These are phyloP conservation scores for Alauda arvensis DNA, from an alignment of 2,797 vertebrate genomes.

Conservation along the genomic window DNA sequence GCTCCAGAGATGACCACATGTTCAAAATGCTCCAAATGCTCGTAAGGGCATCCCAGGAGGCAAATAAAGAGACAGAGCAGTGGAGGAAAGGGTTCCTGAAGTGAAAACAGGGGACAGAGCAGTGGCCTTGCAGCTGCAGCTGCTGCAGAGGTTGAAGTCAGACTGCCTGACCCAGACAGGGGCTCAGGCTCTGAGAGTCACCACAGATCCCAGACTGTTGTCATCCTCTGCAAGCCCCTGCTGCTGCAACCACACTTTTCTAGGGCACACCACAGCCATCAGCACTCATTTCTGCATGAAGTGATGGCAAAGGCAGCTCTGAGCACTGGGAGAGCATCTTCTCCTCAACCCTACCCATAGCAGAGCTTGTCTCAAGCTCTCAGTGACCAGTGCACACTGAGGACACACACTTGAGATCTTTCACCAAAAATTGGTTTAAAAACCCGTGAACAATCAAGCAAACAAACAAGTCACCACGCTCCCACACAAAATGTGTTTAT, in stretches of 20 bases:
- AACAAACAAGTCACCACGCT: conserved; percentile 44
- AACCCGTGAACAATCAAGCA: conserved; percentile 1
- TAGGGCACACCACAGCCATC: background rate
- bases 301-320: background rate
- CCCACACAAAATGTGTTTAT: conserved; percentile 52
- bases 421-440: conserved; percentile 12
- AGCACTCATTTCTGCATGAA: background rate
- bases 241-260: background rate
- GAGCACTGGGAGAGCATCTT: background rate
- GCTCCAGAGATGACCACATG: conserved; percentile 54
- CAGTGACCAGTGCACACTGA: background rate
- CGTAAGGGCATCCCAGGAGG: conserved; percentile 36
- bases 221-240: background rate
- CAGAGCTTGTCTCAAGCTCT: background rate
- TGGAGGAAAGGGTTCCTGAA: conserved; percentile 53
- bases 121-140: background rate
- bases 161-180: background rate
- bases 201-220: background rate
- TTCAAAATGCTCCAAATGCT: conserved; percentile 36
- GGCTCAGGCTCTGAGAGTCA: background rate
- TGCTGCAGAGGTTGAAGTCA: background rate
- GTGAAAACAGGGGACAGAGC: background rate
- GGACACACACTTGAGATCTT: background rate
- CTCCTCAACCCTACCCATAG: background rate
- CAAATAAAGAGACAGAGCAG: conserved; percentile 40